Evolutionary conservation across 2,888 invertebrate genomes (phyloP).

Genomic region (Phyllotreta cruciferae): DNA sequence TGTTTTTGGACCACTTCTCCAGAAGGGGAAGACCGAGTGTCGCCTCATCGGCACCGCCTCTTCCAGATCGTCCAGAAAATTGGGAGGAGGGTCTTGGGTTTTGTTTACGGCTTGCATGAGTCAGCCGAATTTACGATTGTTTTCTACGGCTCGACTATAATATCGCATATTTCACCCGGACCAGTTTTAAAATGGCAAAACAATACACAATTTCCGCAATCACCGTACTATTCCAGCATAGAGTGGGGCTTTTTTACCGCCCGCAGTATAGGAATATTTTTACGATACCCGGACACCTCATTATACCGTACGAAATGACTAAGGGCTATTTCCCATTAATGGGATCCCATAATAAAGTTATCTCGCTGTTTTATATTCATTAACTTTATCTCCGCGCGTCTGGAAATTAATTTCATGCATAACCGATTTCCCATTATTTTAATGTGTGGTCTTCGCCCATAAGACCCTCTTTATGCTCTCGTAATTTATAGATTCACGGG

Average conservation of each 20-base stretch:
- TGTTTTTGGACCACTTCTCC: constrained; percentile 14
- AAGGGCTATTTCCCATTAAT: constrained; percentile 32
- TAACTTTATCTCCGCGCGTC: constrained; percentile 32
- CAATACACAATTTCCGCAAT: not conserved
- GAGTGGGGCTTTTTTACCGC: not conserved
- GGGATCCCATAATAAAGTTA: constrained; percentile 38
- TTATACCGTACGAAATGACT: constrained; percentile 11
- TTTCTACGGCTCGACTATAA: not conserved
- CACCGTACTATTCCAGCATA: not conserved
- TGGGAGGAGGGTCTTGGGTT: not conserved
- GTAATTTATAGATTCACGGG: no score
- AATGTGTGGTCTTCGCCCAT: constrained; percentile 23
- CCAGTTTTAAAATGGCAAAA: not conserved
- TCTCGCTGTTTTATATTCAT: constrained; percentile 40
- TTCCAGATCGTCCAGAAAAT: constrained; percentile 10
- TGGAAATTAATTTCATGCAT: constrained; percentile 39
- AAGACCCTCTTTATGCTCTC: no score
- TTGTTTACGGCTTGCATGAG: constrained; percentile 1
- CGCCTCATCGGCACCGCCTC: constrained; percentile 6
- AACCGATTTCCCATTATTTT: constrained; percentile 36
- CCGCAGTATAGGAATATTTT: constrained; percentile 9
- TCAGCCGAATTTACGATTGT: not conserved
- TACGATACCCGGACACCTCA: constrained; percentile 11
- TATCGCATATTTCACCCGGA: not conserved
- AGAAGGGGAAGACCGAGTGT: not conserved